Percentiles rank a stretch among this genome's conserved stretches.
These are phyloP conservation scores for Catostylus mosaicus DNA, from an alignment of 30 jellyfish, hydroid and myxozoan genomes.

Conservation along the genomic window DNA sequence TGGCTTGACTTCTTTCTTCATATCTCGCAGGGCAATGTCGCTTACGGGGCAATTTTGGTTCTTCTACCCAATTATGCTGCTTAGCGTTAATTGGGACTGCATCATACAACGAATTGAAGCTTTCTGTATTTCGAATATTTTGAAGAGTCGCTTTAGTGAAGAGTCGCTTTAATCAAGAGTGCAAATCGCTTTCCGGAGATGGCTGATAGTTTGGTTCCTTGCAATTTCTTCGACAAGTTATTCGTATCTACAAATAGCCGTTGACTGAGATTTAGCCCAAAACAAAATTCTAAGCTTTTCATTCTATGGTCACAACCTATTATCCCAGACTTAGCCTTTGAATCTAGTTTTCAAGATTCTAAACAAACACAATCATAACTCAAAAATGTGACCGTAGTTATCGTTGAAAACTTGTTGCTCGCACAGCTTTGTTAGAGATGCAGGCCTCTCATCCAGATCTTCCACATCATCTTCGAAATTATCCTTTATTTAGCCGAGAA, in stretches of 20 bases:
- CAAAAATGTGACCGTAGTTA: conserved; percentile 33
- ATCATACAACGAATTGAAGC: conserved; percentile 34
- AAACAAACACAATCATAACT: conserved; percentile 44
- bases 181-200: conserved; percentile 63
- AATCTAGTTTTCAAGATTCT: conserved; percentile 36
- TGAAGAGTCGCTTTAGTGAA: conserved; percentile 40
- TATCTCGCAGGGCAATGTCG: too few relatives aligned
- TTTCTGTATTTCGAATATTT: conserved; percentile 36
- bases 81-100: conserved; percentile 7
- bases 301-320: conserved; percentile 63
- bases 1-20: too few relatives aligned
- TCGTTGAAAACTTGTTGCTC: conserved; percentile 69
- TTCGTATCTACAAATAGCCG: conserved; percentile 64
- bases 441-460: neutral
- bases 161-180: too few relatives aligned
- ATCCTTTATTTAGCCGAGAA: conserved; percentile 39
- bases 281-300: conserved; percentile 56
- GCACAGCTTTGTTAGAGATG: conserved; percentile 11
- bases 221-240: conserved; percentile 64
- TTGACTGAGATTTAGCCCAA: conserved; percentile 65
- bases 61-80: too few relatives aligned
- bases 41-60: too few relatives aligned
- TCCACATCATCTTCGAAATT: conserved; percentile 15
- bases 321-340: conserved; percentile 66
- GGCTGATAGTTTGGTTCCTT: conserved; percentile 58